A percentile compares a stretch with the other conserved stretches of the same genome.
These are phyloP conservation scores for Pristis pectinata DNA, from an alignment of 2,797 vertebrate species.

Conservation along the genomic window DNA sequence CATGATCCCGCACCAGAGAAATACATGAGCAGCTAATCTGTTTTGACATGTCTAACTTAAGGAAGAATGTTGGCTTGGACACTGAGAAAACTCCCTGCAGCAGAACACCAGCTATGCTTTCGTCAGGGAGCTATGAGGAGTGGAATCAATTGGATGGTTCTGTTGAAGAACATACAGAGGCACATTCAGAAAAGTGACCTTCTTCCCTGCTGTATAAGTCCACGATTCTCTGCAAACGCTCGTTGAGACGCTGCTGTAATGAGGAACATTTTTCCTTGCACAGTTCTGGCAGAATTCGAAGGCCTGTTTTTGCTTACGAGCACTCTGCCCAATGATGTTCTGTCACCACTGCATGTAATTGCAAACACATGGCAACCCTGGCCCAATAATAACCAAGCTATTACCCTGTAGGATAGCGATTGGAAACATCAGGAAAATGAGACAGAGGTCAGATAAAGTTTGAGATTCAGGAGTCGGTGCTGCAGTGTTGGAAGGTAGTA, in stretches of 20 bases:
- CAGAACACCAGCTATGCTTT: too few species aligned
- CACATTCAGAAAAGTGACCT: background rate
- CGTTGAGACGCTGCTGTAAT: background rate
- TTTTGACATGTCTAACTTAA: too few species aligned
- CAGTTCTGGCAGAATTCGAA: background rate
- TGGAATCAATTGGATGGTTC: background rate
- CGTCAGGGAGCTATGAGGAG: too few species aligned
- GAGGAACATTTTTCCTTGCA: background rate
- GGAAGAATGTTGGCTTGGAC: too few species aligned
- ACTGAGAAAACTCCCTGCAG: too few species aligned
- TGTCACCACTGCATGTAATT: background rate
- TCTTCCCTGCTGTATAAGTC: background rate
- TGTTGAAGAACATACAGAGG: background rate
- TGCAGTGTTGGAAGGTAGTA: background rate
- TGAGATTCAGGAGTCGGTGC: background rate
- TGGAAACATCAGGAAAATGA: background rate
- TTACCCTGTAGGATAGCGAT: background rate
- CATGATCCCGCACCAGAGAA: too few species aligned
- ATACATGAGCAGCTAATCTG: too few species aligned
- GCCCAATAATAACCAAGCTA: background rate
- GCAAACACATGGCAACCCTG: background rate
- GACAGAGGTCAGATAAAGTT: conserved; percentile 9
- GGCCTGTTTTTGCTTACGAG: background rate
- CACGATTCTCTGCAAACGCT: background rate
- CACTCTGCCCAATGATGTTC: background rate